Evolutionary conservation across 2,888 invertebrate genomes (phyloP).

Genomic region (Chirona hameri): DNA sequence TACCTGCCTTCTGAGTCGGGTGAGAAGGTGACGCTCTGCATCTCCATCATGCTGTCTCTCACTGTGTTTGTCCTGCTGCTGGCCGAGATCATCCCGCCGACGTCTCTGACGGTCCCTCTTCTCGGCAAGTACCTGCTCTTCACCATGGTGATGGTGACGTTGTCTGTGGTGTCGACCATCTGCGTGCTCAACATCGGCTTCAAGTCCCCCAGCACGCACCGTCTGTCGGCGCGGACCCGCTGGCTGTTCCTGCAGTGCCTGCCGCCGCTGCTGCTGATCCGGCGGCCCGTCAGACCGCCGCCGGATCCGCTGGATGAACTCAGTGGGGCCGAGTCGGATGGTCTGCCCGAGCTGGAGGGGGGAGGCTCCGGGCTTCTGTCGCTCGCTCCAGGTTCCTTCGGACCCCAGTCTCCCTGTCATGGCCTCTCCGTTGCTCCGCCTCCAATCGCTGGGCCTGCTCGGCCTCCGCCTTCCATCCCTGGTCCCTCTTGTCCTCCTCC

Average conservation of each 20-base stretch:
- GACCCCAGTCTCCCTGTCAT: constrained; percentile 58
- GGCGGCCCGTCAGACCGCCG: constrained; percentile 69
- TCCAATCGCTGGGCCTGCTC: too few species aligned
- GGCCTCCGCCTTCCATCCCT: too few species aligned
- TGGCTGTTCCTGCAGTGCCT: constrained; percentile 61
- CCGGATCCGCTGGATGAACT: constrained; percentile 41
- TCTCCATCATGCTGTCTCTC: constrained; percentile 85
- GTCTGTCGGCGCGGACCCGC: constrained; percentile 86
- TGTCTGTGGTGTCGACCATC: constrained; percentile 89
- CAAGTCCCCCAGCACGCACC: constrained; percentile 86
- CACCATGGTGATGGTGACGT: constrained; percentile 89
- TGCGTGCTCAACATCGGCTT: constrained; percentile 89
- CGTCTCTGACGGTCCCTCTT: constrained; percentile 85
- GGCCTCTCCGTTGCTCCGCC: too few species aligned
- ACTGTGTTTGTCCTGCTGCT: constrained; percentile 91
- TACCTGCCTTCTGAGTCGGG: constrained; percentile 97
- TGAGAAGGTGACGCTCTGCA: constrained; percentile 91
- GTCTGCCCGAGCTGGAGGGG: constrained; percentile 36
- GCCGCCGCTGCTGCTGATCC: constrained; percentile 80
- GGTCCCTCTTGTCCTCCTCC: too few species aligned
- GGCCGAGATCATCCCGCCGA: constrained; percentile 92
- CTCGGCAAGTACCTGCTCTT: constrained; percentile 72
- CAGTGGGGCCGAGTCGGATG: constrained; percentile 41
- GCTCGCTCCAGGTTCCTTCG: constrained; percentile 55
- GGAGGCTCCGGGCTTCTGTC: constrained; percentile 42